Conservation (phyloP, 2,888 invertebrate species). For the Cerastoderma edule region DNA sequence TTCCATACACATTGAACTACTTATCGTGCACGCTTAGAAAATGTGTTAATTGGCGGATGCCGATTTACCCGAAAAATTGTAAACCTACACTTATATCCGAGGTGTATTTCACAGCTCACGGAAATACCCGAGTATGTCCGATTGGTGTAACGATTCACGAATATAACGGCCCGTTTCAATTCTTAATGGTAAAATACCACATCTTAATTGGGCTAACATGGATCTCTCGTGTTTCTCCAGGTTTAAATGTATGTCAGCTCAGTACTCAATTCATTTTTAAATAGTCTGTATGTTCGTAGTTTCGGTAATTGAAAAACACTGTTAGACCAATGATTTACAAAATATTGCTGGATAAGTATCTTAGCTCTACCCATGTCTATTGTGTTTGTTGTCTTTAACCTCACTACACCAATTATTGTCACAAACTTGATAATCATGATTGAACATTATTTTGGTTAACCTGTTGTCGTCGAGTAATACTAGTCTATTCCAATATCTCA, state of each 20-base stretch:
- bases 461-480: conserved; percentile 11
- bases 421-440: conserved; percentile 6
- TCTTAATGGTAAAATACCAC: conserved; percentile 27
- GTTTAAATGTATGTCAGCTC: conserved; percentile 8
- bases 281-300: conserved; percentile 23
- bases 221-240: conserved; percentile 20
- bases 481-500: conserved; percentile 41
- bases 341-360: background rate
- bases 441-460: conserved; percentile 11
- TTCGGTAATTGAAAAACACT: conserved; percentile 1
- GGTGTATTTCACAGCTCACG: too few species aligned
- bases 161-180: conserved; percentile 34
- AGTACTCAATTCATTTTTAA: conserved; percentile 9
- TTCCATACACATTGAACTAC: too few species aligned
- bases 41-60: too few species aligned
- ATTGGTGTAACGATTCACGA: conserved; percentile 15
- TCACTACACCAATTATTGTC: conserved; percentile 26
- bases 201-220: conserved; percentile 23
- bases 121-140: too few species aligned
- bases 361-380: background rate
- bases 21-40: too few species aligned
- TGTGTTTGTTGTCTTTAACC: background rate
- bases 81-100: too few species aligned
- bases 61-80: too few species aligned
- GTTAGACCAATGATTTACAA: background rate